Evolutionary conservation across 2,797 vertebrate species (phyloP), one percentile per base, ranked within the genome.

Genomic region (Paramormyrops hopkinsi): DNA sequence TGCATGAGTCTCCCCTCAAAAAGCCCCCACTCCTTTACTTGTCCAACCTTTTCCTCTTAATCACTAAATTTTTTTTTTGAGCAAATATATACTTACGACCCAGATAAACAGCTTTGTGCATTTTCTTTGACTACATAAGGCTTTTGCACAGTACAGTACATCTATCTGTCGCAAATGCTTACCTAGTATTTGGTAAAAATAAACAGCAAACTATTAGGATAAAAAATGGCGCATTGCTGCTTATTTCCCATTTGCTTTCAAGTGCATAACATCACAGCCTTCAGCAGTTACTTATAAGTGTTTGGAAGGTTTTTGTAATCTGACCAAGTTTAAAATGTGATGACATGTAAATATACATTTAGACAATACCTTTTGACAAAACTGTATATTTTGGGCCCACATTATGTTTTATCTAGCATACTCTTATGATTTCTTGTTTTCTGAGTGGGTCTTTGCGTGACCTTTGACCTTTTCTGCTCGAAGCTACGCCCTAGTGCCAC

Each of bases 401-500:
- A 82, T 46, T 22, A n/a, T 44, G 6, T 46, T 46, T 46, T 82
- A 44, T 82, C 76, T 22, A 46, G 8, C 41, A 69, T 69, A 17
- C 69, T 73, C 69, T 73, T 17, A 19, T 37, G 33, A 41, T 76
- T 76, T 44, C 76, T 82, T 22, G 7, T 46, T 46, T 44, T 82
- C 41, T 82, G 76, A n/a, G 17, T 46, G 11, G 41, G 41, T 22
- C 4, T 82, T 82, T 82, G 41, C 0, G 22, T 86, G 84, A 86
- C 56, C 82, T n/a, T 29, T 51, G 82, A 53, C n/a, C 53, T 89
- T 96, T 73, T 93, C n/a, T 93, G 90, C 84, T 48, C 91, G 86
- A 92, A 99, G 98, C 94, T 99, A 90, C 96, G 96, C 14, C 98
- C 98, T 88, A 98, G 96, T 92, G 96, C 97, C 91, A 99, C 98